Evolutionary conservation across 2,113 vertebrate genomes (phyloP).

Genomic region (Dicrurus megarhynchus): DNA sequence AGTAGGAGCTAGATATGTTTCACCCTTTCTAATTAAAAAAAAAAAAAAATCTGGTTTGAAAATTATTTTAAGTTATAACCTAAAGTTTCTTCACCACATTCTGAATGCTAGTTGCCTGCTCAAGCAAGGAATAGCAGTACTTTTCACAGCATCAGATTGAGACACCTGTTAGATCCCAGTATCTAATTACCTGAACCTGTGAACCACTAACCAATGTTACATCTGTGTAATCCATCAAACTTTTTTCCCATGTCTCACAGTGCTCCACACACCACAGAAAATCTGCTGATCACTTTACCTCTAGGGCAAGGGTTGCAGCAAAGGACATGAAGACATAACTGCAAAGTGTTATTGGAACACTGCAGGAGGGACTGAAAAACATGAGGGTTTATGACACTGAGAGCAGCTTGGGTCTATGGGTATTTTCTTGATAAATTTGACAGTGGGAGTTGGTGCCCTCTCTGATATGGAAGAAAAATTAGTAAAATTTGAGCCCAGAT

Average conservation of each 20-base stretch:
- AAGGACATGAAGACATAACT: not conserved
- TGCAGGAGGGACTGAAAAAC: not conserved
- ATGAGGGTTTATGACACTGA: not conserved
- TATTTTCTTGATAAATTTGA: not conserved
- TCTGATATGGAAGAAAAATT: not conserved
- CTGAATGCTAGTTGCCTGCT: not conserved
- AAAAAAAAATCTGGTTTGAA: not conserved
- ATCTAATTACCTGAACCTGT: not conserved
- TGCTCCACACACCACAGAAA: not conserved
- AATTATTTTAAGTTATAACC: not conserved
- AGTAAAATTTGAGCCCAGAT: not conserved
- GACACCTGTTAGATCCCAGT: not conserved
- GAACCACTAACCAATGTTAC: rapidly evolving
- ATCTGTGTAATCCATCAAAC: not conserved
- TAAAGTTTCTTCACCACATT: not conserved
- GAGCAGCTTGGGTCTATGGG: not conserved
- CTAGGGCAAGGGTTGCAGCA: not conserved
- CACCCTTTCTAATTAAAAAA: not conserved
- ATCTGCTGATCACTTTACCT: not conserved
- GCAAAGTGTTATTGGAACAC: too few species aligned
- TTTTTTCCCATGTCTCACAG: not conserved
- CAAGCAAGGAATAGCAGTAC: not conserved
- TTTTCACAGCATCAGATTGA: not conserved
- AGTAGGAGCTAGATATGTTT: not conserved
- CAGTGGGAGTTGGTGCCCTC: too few species aligned